Conservation (phyloP, 1,140 invertebrate species). For the Cardiocondyla obscurior region DNA sequence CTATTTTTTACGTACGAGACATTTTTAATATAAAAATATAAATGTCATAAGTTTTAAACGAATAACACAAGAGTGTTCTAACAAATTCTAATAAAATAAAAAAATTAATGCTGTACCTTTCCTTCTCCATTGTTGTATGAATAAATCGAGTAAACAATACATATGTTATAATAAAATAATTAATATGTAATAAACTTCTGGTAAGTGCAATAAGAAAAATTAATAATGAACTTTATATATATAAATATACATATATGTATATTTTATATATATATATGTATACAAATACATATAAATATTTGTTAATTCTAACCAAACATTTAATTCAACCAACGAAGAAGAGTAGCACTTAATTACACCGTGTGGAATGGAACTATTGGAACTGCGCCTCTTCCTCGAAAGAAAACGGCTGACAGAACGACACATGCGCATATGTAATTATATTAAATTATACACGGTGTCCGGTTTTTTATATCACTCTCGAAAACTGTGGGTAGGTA, state of each 20-base stretch:
- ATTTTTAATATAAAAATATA: not conserved
- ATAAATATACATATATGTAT: not conserved
- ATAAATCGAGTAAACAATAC: slow-evolving; percentile 34
- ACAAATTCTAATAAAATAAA: no score
- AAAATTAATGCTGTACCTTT: no score
- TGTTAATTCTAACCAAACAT: not conserved
- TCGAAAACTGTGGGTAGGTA: no score
- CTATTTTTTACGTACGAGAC: not conserved
- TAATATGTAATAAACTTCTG: not conserved
- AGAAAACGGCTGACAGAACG: no score
- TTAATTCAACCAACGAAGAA: not conserved
- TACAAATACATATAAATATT: not conserved
- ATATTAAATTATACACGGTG: no score
- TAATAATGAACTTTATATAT: not conserved
- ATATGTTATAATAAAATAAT: slow-evolving; percentile 29
- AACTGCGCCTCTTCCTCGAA: no score
- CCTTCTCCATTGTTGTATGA: slow-evolving; percentile 64
- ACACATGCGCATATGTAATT: no score
- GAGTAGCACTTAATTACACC: no score
- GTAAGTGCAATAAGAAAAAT: not conserved
- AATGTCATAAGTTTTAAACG: not conserved
- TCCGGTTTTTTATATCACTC: no score
- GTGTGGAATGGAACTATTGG: no score
- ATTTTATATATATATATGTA: not conserved
- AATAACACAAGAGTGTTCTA: not conserved